These are phyloP conservation scores for Sesia bembeciformis DNA, from an alignment of 2,888 invertebrate genomes.

Conservation along the genomic window DNA sequence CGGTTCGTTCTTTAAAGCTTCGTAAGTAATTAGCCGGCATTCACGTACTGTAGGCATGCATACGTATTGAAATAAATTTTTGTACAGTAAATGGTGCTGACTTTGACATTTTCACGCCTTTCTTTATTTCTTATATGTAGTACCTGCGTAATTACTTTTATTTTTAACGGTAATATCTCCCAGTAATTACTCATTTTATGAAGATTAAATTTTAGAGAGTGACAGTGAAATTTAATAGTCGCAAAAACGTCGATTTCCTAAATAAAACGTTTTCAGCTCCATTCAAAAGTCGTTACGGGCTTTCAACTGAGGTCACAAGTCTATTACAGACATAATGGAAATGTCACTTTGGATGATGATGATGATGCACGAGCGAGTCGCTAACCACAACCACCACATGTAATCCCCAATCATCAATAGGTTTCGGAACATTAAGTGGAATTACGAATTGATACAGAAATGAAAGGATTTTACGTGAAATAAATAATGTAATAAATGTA, in stretches of 20 bases:
- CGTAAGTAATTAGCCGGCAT: slow-evolving; percentile 9
- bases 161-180: not conserved
- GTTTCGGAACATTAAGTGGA: no score
- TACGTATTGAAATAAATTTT: not conserved
- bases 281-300: slow-evolving; percentile 4
- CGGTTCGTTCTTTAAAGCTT: slow-evolving; percentile 7
- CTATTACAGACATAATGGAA: slow-evolving; percentile 9
- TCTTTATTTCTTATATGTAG: not conserved
- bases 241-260: not conserved
- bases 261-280: not conserved
- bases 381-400: no score
- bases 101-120: slow-evolving; percentile 1
- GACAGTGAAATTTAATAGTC: not conserved
- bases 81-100: not conserved
- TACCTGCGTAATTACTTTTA: not conserved
- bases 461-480: no score
- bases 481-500: no score
- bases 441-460: no score
- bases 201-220: not conserved
- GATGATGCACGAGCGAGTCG: not conserved
- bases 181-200: not conserved
- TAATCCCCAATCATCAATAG: no score
- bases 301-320: slow-evolving; percentile 2
- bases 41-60: slow-evolving; percentile 7
- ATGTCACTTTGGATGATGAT: slow-evolving; percentile 7